These are phyloP conservation scores for Seladonia tumulorum DNA, from an alignment of 2,888 invertebrate genomes.

Conservation along the genomic window DNA sequence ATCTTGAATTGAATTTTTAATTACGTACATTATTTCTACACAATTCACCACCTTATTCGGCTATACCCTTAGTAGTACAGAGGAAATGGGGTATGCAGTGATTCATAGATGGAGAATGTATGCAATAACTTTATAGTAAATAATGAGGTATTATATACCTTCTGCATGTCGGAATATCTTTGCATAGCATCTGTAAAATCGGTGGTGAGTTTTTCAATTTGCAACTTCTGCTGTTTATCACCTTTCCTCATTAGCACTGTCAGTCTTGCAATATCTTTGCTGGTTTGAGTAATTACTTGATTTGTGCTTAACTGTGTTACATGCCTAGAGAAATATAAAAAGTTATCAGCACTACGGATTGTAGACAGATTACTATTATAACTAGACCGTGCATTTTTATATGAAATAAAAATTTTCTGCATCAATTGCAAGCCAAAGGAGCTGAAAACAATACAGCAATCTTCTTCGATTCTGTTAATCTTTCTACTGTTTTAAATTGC, in stretches of 20 bases:
- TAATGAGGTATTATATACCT: conserved; percentile 85
- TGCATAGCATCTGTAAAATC: conserved; percentile 93
- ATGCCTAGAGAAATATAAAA: conserved; percentile 85
- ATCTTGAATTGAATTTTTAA: no score
- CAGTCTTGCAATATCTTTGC: conserved; percentile 90
- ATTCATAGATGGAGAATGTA: neutral
- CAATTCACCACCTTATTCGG: no score
- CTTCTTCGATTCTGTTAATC: neutral
- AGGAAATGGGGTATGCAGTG: neutral
- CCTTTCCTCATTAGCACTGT: conserved; percentile 89
- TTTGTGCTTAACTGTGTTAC: conserved; percentile 91
- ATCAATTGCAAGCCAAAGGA: neutral
- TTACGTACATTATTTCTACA: no score
- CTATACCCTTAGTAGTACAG: neutral
- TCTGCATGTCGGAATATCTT: conserved; percentile 92
- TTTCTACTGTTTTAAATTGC: neutral
- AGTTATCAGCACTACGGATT: neutral
- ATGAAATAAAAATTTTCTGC: neutral
- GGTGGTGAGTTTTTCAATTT: conserved; percentile 92
- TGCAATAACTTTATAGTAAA: neutral
- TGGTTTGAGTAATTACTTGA: conserved; percentile 90
- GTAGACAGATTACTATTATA: no score
- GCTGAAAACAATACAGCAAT: neutral
- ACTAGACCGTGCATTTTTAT: neutral
- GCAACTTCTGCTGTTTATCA: conserved; percentile 92